A percentile compares a stretch with the other conserved stretches of the same genome.
phyloP scores from a whole-genome alignment of 1,140 invertebrate genomes.

The Macrocentrus cingulum region DNA sequence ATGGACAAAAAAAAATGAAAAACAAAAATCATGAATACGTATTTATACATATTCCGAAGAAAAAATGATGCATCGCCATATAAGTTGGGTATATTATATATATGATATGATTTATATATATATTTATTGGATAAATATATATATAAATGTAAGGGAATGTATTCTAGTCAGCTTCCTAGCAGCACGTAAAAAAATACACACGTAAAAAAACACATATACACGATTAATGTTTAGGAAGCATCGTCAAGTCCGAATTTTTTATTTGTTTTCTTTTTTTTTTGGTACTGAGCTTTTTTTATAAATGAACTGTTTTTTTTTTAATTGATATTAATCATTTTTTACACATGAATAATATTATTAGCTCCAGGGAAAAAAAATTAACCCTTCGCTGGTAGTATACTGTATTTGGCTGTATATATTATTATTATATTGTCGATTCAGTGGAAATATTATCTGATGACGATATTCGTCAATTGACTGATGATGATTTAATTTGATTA shows the following conservation, averaged over 20 bases:
- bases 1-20: too few relatives aligned
- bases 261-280: too few relatives aligned
- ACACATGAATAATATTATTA: too few relatives aligned
- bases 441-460: too few relatives aligned
- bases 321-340: too few relatives aligned
- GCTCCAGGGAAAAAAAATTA: slow-evolving; percentile 19
- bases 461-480: too few relatives aligned
- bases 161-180: slow-evolving; percentile 60
- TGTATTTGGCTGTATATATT: not conserved
- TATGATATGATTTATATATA: slow-evolving; percentile 1
- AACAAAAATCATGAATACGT: too few relatives aligned
- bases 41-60: not conserved
- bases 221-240: not conserved
- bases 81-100: not conserved
- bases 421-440: too few relatives aligned
- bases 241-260: too few relatives aligned
- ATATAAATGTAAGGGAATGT: slow-evolving; percentile 32
- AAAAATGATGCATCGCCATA: not conserved
- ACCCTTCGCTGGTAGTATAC: slow-evolving; percentile 30
- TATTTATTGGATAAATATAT: not conserved
- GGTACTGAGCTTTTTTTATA: too few relatives aligned
- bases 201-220: slow-evolving; percentile 11
- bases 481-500: not conserved
- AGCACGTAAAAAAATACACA: slow-evolving; percentile 45
- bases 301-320: too few relatives aligned